phyloP scores from a whole-genome alignment of 2,888 invertebrate genomes.

The Leptopilina drosophilae region DNA sequence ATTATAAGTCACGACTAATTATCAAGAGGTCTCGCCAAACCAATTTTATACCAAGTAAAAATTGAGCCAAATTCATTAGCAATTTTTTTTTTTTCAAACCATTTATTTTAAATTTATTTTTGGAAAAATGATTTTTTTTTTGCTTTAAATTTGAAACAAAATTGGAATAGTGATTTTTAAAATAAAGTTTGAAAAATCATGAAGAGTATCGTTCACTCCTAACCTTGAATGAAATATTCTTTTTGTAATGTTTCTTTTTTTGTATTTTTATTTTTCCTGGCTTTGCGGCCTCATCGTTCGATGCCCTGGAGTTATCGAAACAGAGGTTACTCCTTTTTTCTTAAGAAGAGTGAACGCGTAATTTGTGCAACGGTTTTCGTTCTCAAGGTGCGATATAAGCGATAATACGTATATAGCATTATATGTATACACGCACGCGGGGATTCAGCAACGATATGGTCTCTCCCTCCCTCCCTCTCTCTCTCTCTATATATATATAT shows the following conservation, averaged over 20 bases:
- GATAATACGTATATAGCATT: conserved; percentile 31
- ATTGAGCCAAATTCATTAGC: neutral
- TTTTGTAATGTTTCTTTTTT: neutral
- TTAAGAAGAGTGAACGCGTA: conserved; percentile 46
- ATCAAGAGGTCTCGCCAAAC: neutral
- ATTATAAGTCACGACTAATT: conserved; percentile 11
- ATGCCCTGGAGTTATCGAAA: conserved; percentile 39
- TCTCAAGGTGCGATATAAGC: conserved; percentile 50
- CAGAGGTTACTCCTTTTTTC: conserved; percentile 14
- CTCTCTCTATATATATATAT: neutral
- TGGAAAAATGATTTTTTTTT: neutral
- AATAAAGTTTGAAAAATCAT: too few species aligned
- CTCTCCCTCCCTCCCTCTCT: neutral
- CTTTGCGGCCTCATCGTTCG: conserved; percentile 11
- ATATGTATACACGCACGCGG: conserved; percentile 42
- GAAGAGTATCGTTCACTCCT: neutral
- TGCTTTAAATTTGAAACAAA: too few species aligned
- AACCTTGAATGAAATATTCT: conserved; percentile 4
- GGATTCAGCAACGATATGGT: conserved; percentile 44
- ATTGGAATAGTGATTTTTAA: too few species aligned
- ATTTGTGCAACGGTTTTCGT: conserved; percentile 49
- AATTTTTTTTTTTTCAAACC: neutral
- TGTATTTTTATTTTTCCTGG: neutral
- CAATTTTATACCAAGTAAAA: neutral
- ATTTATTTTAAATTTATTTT: neutral